Conservation (phyloP, 2,888 invertebrate species). For the Ectemnius continuus region DNA sequence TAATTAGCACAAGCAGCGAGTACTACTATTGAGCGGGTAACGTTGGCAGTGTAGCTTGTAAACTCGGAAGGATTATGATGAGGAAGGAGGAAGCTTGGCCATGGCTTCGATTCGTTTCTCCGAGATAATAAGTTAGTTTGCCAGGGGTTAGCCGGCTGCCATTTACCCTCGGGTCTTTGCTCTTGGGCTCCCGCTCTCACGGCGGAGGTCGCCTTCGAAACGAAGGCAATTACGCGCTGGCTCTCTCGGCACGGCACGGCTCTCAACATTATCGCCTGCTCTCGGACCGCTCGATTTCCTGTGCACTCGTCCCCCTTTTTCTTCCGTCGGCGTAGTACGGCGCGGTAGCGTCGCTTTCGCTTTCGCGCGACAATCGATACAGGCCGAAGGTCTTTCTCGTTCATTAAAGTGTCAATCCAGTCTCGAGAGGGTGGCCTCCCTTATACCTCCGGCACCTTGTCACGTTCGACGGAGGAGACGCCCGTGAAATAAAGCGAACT, state of each 20-base stretch:
- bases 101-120: slow-evolving; percentile 37
- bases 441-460: slow-evolving; percentile 19
- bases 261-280: slow-evolving; percentile 70
- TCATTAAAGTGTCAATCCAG: slow-evolving; percentile 74
- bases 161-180: slow-evolving; percentile 52
- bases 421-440: slow-evolving; percentile 58
- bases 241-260: slow-evolving; percentile 50
- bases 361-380: slow-evolving; percentile 61
- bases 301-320: slow-evolving; percentile 25
- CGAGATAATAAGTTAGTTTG: slow-evolving; percentile 54
- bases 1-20: not conserved
- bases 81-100: slow-evolving; percentile 14
- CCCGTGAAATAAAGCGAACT: slow-evolving; percentile 61
- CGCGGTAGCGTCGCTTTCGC: slow-evolving; percentile 46
- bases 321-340: slow-evolving; percentile 36
- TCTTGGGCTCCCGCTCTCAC: slow-evolving; percentile 32
- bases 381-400: slow-evolving; percentile 65
- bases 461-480: slow-evolving; percentile 53
- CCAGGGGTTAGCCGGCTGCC: slow-evolving; percentile 44
- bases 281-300: slow-evolving; percentile 66
- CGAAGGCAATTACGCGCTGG: slow-evolving; percentile 69
- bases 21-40: not conserved
- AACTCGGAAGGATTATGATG: slow-evolving; percentile 24
- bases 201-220: slow-evolving; percentile 60
- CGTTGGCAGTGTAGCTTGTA: slow-evolving; percentile 5